A percentile compares a stretch with the other conserved stretches of the same genome.
These are phyloP conservation scores for Cheiracanthium punctorium DNA, from an alignment of 2,888 invertebrate genomes.

Conservation along the genomic window DNA sequence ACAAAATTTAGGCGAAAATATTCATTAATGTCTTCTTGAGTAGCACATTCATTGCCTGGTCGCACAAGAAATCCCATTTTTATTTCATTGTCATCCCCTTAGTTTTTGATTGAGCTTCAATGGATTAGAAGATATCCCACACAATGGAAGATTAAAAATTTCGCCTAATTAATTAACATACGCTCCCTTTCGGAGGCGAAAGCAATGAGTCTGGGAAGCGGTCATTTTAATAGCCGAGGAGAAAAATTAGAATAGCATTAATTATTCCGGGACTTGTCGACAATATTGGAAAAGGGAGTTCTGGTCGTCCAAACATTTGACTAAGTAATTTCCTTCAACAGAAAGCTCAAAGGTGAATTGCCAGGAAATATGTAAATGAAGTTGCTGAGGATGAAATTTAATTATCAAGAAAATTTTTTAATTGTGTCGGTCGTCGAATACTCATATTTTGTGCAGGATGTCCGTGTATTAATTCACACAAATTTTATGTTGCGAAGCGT, in stretches of 20 bases:
- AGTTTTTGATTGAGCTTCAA: slow-evolving; percentile 24
- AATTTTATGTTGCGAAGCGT: too few relatives aligned
- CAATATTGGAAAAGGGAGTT: background rate
- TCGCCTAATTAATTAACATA: slow-evolving; percentile 42
- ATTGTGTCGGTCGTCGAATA: too few relatives aligned
- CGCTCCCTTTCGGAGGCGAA: background rate
- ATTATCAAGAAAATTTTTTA: too few relatives aligned
- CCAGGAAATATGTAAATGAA: background rate
- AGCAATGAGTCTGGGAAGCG: slow-evolving; percentile 18
- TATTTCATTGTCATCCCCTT: too few relatives aligned
- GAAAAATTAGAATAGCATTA: slow-evolving; percentile 43
- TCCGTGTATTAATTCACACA: too few relatives aligned
- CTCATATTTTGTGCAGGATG: too few relatives aligned
- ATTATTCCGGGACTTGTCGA: slow-evolving; percentile 15
- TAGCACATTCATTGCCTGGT: too few relatives aligned
- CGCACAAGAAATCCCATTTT: too few relatives aligned
- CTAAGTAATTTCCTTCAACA: background rate
- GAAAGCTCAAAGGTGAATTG: too few relatives aligned
- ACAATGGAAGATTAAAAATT: slow-evolving; percentile 50
- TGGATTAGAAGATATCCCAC: slow-evolving; percentile 25
- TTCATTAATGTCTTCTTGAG: too few relatives aligned
- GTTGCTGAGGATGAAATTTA: background rate
- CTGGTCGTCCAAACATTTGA: background rate
- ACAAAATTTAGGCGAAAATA: too few relatives aligned
- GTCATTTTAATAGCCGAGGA: slow-evolving; percentile 30